A percentile compares a stretch with the other conserved stretches of the same genome.
Conservation (phyloP, 2,888 invertebrate genomes). For the Drosophila nr. fundita region DNA sequence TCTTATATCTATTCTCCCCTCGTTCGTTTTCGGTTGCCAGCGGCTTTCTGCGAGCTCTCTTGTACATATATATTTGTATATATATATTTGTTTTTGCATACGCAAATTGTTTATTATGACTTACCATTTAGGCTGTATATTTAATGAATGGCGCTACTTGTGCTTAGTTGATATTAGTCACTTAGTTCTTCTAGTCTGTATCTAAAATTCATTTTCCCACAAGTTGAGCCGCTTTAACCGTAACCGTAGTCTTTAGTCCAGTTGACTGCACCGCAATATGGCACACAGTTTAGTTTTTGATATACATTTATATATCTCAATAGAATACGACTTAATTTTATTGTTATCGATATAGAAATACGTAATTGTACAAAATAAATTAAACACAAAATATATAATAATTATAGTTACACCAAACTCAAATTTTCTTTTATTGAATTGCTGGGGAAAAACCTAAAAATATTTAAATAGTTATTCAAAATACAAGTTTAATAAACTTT, state of each 20-base stretch:
- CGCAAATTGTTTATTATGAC: constrained; percentile 48
- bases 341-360: constrained; percentile 61
- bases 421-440: not conserved
- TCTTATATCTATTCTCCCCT: constrained; percentile 17
- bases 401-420: constrained; percentile 61
- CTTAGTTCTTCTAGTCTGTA: constrained; percentile 81
- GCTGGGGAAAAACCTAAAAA: not conserved
- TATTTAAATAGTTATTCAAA: not conserved
- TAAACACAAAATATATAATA: constrained; percentile 64
- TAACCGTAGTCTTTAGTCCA: constrained; percentile 30
- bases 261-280: constrained; percentile 57
- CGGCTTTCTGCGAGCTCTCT: constrained; percentile 36
- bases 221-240: constrained; percentile 51
- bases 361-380: constrained; percentile 77
- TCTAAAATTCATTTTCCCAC: constrained; percentile 56
- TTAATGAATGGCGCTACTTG: constrained; percentile 70
- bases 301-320: constrained; percentile 31
- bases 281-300: constrained; percentile 53
- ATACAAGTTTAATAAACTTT: not conserved
- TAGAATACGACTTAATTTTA: constrained; percentile 43
- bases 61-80: constrained; percentile 46
- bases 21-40: constrained; percentile 38
- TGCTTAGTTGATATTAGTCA: constrained; percentile 76
- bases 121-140: constrained; percentile 49
- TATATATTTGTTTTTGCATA: not conserved